Base-by-base conservation (phyloP, 2,113 vertebrate genomes). In the Colistium nudipinnis region DNA sequence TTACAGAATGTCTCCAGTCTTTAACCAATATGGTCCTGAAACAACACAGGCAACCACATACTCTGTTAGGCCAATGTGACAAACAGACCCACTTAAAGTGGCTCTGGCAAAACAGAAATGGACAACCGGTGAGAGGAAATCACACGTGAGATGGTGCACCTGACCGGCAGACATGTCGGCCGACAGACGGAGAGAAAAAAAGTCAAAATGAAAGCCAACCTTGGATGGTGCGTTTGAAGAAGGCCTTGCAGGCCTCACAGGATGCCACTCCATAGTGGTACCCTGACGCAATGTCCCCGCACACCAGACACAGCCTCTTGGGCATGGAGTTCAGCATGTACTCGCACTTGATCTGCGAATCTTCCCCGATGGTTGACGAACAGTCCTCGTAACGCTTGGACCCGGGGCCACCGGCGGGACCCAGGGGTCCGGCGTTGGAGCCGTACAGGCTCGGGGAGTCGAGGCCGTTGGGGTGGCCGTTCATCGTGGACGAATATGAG, bases 301-400 rank as follows among this genome's bases (percentile, higher is more conserved):
- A 99, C 89, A 99, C 97, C 87, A 99, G 94, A 88, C 98, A 99
- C 92, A 99, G 93, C 93, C 98, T 94, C 92, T 99, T 99, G 92
- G 98, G 98, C 97, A 99, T 99, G 16, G 98, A 98, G 93, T 99
- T 99, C 83, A 99, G 95, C 98, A 99, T 99, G 83, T 99, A 99
- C 92, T 99, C 98, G 86, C 98, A 99, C 93, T 99, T 99, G 88
- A 98, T 99, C 94, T 98, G 97, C 12, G 98, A 96, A 81, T 99
- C 98, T 92, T 99, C 97, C 0, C 95, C 94, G 0, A 99, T 98
- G 65, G 96, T 99, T 86, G 96, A 98, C 71, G 98, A 98, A 92
- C 98, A 99, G 93, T 99, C 98, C 1, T 99, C 98, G 2, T 98
- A 99, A 68, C 96, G 95, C 92, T 99, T 98, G 79, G 96, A 90